Percentiles rank a stretch among this genome's conserved stretches.
Conservation (phyloP, 2,797 vertebrate species). For the Strix occidentalis region DNA sequence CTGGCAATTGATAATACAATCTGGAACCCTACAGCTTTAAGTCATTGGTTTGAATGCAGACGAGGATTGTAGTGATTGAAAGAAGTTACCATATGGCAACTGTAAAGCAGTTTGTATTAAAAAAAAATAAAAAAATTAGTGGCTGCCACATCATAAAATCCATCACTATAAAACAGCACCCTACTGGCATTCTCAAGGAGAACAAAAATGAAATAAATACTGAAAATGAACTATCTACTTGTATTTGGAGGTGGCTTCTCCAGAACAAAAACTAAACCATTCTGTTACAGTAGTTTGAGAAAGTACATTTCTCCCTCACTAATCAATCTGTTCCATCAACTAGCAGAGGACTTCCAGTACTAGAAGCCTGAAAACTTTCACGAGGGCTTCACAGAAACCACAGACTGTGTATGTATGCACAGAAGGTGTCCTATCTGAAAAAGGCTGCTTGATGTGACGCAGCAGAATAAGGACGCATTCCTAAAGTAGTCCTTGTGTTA, state of each 20-base stretch:
- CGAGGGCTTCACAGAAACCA: neutral
- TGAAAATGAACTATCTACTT: neutral
- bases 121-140: neutral
- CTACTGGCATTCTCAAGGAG: neutral
- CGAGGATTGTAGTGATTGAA: neutral
- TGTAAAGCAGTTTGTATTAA: neutral
- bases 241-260: neutral
- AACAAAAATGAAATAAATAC: neutral
- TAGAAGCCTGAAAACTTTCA: neutral
- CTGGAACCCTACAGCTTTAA: neutral
- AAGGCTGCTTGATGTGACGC: neutral
- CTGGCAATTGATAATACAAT: neutral
- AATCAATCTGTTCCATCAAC: neutral
- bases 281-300: neutral
- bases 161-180: neutral
- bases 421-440: neutral
- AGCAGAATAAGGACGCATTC: neutral
- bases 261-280: neutral
- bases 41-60: neutral
- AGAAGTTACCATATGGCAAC: neutral
- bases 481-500: neutral
- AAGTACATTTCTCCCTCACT: neutral
- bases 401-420: fast-evolving
- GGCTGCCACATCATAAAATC: neutral
- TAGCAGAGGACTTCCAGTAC: neutral